Evolutionary conservation across 2,113 vertebrate species (phyloP).

Genomic region (Microcebus lehilahytsara): DNA sequence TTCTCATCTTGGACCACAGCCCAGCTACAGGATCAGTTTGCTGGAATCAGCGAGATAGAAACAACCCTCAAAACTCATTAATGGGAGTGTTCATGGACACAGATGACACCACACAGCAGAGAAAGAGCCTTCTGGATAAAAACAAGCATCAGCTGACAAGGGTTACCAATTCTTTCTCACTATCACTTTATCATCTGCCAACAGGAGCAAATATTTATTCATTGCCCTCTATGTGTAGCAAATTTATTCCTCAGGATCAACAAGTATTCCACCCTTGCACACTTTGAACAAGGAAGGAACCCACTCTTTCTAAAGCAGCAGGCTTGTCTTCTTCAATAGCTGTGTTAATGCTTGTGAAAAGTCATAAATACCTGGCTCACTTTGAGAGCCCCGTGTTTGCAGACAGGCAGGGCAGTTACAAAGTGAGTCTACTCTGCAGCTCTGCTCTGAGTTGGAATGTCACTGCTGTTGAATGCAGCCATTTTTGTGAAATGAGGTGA

Average conservation of each 20-base stretch:
- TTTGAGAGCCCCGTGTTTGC: background rate
- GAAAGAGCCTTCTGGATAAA: background rate
- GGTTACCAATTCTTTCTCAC: background rate
- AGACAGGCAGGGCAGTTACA: background rate
- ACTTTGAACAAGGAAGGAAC: background rate
- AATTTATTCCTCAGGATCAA: constrained; percentile 27
- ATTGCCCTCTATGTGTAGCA: background rate
- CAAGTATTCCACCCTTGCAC: background rate
- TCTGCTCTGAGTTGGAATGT: background rate
- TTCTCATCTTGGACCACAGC: background rate
- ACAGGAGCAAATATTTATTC: background rate
- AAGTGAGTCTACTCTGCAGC: background rate
- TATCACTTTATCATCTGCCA: background rate
- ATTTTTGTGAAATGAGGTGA: constrained; percentile 24
- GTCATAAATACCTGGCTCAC: background rate
- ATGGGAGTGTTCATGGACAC: background rate
- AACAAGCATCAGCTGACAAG: background rate
- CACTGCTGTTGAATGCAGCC: background rate
- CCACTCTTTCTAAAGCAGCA: background rate
- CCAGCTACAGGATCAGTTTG: background rate
- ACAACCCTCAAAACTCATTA: background rate
- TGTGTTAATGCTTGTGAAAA: background rate
- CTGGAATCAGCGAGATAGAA: background rate
- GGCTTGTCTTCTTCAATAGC: background rate
- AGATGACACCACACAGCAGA: background rate